Conservation (phyloP, 2,113 vertebrate species). For the Pelvicachromis taeniatus region DNA sequence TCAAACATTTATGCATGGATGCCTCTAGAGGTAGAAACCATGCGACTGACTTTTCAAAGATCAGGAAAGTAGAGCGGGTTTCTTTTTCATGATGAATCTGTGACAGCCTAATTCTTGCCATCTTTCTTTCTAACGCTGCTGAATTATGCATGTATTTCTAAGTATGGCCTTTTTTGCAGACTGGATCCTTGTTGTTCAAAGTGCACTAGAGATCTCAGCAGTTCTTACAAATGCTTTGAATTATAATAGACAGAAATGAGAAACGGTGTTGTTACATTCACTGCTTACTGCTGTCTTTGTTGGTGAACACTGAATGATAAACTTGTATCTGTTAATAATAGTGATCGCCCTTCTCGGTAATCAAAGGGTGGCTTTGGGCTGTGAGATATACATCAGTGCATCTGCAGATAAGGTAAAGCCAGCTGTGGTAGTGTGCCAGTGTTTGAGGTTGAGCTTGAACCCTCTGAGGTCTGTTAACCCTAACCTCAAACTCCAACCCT, state of each 20-base stretch:
- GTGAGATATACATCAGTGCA: not conserved
- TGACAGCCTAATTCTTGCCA: not conserved
- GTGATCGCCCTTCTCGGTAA: not conserved
- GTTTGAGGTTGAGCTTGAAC: not conserved
- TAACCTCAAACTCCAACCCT: not conserved
- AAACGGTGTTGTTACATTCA: not conserved
- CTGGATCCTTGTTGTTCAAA: not conserved
- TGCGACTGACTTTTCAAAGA: slow-evolving; percentile 20
- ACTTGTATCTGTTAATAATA: not conserved
- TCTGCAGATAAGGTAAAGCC: not conserved
- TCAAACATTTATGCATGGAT: not conserved
- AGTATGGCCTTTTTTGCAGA: slow-evolving; percentile 5
- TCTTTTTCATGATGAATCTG: slow-evolving; percentile 6
- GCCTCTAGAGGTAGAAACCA: not conserved
- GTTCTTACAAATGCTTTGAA: not conserved
- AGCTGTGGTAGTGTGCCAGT: not conserved
- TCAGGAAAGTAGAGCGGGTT: slow-evolving; percentile 25
- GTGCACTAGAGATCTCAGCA: not conserved
- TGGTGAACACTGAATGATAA: not conserved
- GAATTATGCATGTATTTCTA: slow-evolving; percentile 42
- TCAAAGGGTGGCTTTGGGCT: not conserved
- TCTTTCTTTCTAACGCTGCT: not conserved
- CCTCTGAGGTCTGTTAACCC: not conserved
- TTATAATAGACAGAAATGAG: not conserved
- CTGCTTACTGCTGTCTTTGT: not conserved